phyloP scores from a whole-genome alignment of 2,113 vertebrate species.

The Pteruthius melanotis region DNA sequence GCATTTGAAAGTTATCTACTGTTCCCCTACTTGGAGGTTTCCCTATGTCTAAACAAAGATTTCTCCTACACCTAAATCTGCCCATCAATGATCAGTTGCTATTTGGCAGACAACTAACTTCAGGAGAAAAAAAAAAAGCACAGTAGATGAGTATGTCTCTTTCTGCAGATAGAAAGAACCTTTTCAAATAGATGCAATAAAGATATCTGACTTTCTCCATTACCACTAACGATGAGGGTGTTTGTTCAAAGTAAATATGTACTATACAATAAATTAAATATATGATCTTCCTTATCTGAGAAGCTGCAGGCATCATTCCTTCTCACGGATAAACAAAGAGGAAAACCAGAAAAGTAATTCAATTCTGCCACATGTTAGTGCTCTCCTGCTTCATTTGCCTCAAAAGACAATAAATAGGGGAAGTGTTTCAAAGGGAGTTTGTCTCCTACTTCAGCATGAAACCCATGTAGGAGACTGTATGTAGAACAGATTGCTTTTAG shows the following conservation, averaged over 20 bases:
- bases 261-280: not conserved
- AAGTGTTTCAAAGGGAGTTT: not conserved
- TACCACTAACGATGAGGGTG: not conserved
- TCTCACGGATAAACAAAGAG: not conserved
- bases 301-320: not conserved
- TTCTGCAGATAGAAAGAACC: not conserved
- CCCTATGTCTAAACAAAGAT: not conserved
- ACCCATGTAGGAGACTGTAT: not conserved
- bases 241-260: not conserved
- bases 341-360: not conserved
- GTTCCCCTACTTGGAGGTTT: not conserved
- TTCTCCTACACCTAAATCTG: not conserved
- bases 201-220: not conserved
- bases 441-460: not conserved
- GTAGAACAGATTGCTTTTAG: not conserved
- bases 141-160: not conserved
- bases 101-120: not conserved
- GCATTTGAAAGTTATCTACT: not conserved
- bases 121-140: not conserved
- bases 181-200: not conserved
- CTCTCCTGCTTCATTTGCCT: not conserved
- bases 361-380: not conserved
- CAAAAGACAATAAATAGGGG: not conserved
- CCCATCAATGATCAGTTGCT: not conserved
- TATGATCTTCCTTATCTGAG: not conserved